Evolutionary conservation across 2,797 vertebrate species (phyloP), one percentile per base, ranked within the genome.

Genomic region (Cottoperca gobio): DNA sequence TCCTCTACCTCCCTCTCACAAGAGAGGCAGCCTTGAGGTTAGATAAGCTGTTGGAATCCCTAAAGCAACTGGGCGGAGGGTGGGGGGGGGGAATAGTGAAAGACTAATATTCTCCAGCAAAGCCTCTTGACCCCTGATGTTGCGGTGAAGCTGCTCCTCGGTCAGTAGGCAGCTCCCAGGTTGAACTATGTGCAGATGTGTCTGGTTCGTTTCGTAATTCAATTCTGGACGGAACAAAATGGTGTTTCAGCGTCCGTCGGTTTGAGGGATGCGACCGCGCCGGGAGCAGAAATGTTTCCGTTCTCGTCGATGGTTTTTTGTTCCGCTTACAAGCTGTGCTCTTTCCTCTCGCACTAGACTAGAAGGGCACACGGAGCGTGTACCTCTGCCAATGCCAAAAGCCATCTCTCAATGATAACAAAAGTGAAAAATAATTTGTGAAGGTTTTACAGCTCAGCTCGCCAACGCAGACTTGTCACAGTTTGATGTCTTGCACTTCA

Each of bases 181-280:
- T 31, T 45, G 40, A 57, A 2, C 19, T 12, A 0, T 17, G 31
- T n/a, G 63, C 57, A 74, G 65, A 80, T 62, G 71, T 48, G 55
- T 24, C 45, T 17, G 45, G 6, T 26, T 46, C 35, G 28, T 46
- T 85, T 66, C 42, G 63, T 68, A 76, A 83, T 76, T 70, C 43
- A 80, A 79, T 66, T 74, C 14, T 46, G 58, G 46, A 46, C 45
- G 40, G 53, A 77, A 76, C 67, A 42, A 74, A 82, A 79, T 75
- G 8, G 42, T 12, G 57, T 73, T 84, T 77, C 14, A 0, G 48
- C 35, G 1, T 83, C 69, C 37, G 42, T 79, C 82, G 60, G 49
- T 78, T 73, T 79, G 73, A 85, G 59, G 45, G 65, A 70, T 80
- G 72, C 48, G n/a, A 59, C 53, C 13, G 43, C 63, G 75, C 86